Conservation (phyloP, 2,113 vertebrate species). For the Rhagologus leucostigma region DNA sequence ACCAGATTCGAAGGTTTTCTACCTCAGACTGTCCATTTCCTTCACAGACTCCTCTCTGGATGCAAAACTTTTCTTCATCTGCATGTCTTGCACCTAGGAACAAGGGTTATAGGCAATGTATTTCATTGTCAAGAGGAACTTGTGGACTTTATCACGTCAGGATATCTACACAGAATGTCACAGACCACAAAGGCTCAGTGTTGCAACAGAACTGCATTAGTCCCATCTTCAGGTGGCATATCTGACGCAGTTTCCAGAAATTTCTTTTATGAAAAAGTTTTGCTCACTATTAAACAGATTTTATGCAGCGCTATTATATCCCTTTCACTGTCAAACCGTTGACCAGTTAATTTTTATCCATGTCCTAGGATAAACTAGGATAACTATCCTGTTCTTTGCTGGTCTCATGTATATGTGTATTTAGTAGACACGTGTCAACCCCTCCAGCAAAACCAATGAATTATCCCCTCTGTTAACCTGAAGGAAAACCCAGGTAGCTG, state of each 20-base stretch:
- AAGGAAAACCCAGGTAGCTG: background rate
- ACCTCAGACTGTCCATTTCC: slow-evolving; percentile 77
- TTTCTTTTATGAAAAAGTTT: background rate
- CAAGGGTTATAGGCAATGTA: background rate
- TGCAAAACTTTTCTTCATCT: slow-evolving; percentile 73
- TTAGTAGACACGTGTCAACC: background rate
- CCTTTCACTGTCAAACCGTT: background rate
- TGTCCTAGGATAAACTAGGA: background rate
- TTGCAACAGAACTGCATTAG: background rate
- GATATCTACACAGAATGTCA: background rate
- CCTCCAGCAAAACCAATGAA: background rate
- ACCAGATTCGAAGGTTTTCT: background rate
- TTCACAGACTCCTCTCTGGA: slow-evolving; percentile 75
- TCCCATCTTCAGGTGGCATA: background rate
- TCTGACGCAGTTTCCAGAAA: background rate
- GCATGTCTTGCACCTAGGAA: slow-evolving; percentile 76
- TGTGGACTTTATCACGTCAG: background rate
- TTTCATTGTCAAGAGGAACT: background rate
- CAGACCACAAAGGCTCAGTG: background rate
- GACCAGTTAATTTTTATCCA: background rate
- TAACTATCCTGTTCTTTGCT: background rate
- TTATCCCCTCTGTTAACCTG: background rate
- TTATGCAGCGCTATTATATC: background rate
- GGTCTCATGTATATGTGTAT: background rate
- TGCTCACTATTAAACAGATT: background rate